Base-by-base conservation (phyloP, 2,888 invertebrate species). In the Zelleria hepariella region DNA sequence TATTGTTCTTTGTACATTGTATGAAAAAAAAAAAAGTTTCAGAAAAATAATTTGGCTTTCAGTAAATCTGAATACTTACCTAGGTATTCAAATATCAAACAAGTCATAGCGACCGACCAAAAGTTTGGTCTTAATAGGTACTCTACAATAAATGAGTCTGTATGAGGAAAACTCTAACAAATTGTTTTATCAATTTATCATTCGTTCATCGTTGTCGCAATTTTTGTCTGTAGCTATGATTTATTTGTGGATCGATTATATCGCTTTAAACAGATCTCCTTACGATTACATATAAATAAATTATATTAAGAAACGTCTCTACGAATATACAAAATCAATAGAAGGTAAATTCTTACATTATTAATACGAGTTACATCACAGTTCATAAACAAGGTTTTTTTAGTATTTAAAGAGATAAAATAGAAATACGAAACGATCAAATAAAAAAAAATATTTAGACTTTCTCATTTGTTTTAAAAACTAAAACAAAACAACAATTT, bases 291-390 rank as follows among this genome's bases (percentile, higher is more conserved):
- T 80, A 79, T 84, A 86, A 87, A 87, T 88, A 85, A 88, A 83
- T 85, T 85, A 86, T 51, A 82, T 84, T 83, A 85, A 74, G 78
- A 83, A 81, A 84, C 82, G 74, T 74, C 74, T 84, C 83, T 85
- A 86, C 82, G 80, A 86, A 87, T 88, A 86, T 88, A 88, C 88
- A 88, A 87, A 88, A 86, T 83, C 80, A 87, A 85, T 86, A 86
- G 78, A 57, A 42, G 32, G 32, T 48, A 86, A 81, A 80, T 75
- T 65, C 85, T 86, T 87, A 86, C 70, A 61, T 73, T 85, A 84
- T 83, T 86, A 88, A 88, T 88, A 88, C 86, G 74, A 88, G 86
- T 86, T 84, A 87, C 88, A 88, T 88, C 88, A 88, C 88, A 88
- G 88, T 88, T 88, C 85, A 87, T 87, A 87, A 87, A 87, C 75